These are phyloP conservation scores for Trichosurus vulpecula DNA, from an alignment of 2,797 vertebrate species.

Conservation along the genomic window DNA sequence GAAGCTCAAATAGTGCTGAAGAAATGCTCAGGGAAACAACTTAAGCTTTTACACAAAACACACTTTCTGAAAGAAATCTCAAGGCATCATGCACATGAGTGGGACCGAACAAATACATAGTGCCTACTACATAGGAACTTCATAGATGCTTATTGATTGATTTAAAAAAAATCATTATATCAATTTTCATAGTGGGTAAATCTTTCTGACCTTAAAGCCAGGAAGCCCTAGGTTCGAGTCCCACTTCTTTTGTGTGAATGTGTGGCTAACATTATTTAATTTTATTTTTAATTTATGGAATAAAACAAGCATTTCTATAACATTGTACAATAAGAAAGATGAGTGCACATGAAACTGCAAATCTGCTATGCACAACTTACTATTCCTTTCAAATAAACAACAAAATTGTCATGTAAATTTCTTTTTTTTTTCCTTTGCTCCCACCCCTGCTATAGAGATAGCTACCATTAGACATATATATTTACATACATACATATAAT, in stretches of 20 bases:
- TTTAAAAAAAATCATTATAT: not conserved
- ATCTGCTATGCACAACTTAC: not conserved
- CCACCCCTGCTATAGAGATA: not conserved
- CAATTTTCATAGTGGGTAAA: not conserved
- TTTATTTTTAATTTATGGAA: not conserved
- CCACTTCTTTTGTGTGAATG: not conserved
- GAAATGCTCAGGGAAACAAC: not conserved
- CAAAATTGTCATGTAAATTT: not conserved
- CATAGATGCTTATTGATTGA: not conserved
- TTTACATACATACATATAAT: too few relatives aligned
- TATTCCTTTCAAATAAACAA: not conserved
- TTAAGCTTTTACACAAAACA: not conserved
- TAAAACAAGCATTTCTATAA: not conserved
- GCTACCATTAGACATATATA: not conserved
- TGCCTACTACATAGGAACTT: not conserved
- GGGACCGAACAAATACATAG: not conserved
- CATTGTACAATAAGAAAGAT: not conserved
- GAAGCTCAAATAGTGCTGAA: not conserved
- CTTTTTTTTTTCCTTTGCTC: too few relatives aligned
- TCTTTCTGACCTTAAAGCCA: not conserved
- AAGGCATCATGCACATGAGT: not conserved
- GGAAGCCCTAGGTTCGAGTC: conserved; percentile 7
- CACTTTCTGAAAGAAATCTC: not conserved
- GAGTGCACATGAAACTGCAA: not conserved
- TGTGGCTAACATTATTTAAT: conserved; percentile 2